These are phyloP conservation scores for Drosophila ercepeae DNA, from an alignment of 1,140 invertebrate genomes.

Conservation along the genomic window DNA sequence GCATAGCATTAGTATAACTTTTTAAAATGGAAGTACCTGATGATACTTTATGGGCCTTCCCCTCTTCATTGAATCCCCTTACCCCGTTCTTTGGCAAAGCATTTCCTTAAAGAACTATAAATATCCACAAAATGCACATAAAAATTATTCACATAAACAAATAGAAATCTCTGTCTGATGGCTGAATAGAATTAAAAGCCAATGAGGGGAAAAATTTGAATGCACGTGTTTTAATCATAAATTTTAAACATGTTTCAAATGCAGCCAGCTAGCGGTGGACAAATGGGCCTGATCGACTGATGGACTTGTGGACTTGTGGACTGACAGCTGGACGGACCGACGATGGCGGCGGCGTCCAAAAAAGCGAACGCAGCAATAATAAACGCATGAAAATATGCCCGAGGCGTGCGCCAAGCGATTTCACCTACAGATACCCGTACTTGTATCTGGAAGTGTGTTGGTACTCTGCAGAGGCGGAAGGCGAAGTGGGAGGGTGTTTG, in stretches of 20 bases:
- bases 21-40: too few relatives aligned
- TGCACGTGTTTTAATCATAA: slow-evolving; percentile 77
- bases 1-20: neutral
- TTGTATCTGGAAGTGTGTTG: neutral
- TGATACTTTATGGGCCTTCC: too few relatives aligned
- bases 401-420: slow-evolving; percentile 77
- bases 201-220: slow-evolving; percentile 59
- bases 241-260: slow-evolving; percentile 80
- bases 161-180: slow-evolving; percentile 60
- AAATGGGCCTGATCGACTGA: neutral
- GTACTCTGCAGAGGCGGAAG: slow-evolving; percentile 1
- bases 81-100: neutral
- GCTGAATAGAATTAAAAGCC: slow-evolving; percentile 56
- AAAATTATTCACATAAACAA: slow-evolving; percentile 72
- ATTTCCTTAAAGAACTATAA: slow-evolving; percentile 57
- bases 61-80: neutral
- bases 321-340: slow-evolving; percentile 15
- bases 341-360: slow-evolving; percentile 44
- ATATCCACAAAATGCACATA: slow-evolving; percentile 61
- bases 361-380: slow-evolving; percentile 58
- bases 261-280: slow-evolving; percentile 31
- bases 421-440: slow-evolving; percentile 48
- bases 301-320: too few relatives aligned
- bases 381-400: slow-evolving; percentile 79
- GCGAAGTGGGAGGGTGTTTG: neutral